These are phyloP conservation scores for Merluccius polli DNA, from an alignment of 2,797 vertebrate genomes.

Conservation along the genomic window DNA sequence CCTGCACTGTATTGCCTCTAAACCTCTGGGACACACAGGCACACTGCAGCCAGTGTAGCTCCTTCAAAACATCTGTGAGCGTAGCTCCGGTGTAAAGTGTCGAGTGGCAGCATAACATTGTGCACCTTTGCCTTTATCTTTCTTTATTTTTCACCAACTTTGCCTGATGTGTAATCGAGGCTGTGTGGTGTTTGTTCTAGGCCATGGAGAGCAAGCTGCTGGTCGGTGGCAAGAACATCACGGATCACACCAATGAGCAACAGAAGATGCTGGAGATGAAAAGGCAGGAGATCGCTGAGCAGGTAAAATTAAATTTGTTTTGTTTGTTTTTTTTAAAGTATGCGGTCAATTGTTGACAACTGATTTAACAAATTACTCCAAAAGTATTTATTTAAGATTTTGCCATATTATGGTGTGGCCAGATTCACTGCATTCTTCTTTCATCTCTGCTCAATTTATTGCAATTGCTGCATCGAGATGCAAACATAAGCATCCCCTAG, in stretches of 20 bases:
- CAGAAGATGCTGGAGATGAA: constrained; percentile 93
- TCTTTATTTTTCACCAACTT: not conserved
- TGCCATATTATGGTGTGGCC: not conserved
- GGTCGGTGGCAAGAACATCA: constrained; percentile 91
- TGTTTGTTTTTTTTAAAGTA: not conserved
- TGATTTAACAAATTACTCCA: not conserved
- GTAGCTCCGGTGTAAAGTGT: not conserved
- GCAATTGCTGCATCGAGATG: not conserved
- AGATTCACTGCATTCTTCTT: not conserved
- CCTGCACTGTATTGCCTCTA: not conserved
- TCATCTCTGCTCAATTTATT: not conserved
- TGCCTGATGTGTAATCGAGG: constrained; percentile 7
- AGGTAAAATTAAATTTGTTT: constrained; percentile 64
- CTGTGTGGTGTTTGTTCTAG: constrained; percentile 52
- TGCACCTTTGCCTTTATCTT: not conserved
- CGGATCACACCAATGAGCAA: constrained; percentile 94
- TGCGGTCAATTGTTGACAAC: not conserved
- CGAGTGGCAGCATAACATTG: not conserved
- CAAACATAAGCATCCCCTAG: not conserved
- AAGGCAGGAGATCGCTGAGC: constrained; percentile 88
- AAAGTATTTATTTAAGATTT: not conserved
- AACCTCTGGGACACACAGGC: not conserved
- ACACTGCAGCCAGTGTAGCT: not conserved
- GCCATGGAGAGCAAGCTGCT: constrained; percentile 95
- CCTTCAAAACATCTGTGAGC: not conserved